A percentile compares a stretch with the other conserved stretches of the same genome.
Evolutionary conservation across 1,140 invertebrate genomes (phyloP).

Genomic region (Littorina saxatilis): DNA sequence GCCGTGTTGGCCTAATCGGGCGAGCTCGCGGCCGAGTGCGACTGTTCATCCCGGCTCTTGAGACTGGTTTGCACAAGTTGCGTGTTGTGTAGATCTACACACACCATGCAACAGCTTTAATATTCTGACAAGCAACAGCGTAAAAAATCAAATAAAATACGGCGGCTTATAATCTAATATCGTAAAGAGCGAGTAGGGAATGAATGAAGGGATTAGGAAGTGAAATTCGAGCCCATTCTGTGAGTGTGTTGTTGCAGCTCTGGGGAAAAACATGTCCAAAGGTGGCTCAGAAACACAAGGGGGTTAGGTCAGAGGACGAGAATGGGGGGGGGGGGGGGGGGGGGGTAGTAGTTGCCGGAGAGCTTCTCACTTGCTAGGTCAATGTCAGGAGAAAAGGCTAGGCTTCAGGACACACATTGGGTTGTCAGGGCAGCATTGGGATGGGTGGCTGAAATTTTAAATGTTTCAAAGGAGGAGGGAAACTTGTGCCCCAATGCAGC

Average conservation of each 20-base stretch:
- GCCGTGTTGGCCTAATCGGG: neutral
- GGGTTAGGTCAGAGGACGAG: too few relatives aligned
- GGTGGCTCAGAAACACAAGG: neutral
- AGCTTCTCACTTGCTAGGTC: neutral
- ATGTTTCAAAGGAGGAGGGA: neutral
- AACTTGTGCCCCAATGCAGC: too few relatives aligned
- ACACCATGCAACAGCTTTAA: neutral
- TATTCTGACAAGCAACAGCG: neutral
- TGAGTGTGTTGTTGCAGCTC: neutral
- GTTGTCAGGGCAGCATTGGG: neutral
- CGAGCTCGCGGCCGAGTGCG: neutral
- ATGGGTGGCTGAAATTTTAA: conserved; percentile 15
- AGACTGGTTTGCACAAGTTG: conserved; percentile 33
- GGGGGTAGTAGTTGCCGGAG: neutral
- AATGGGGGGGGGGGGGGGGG: too few relatives aligned
- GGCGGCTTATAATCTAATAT: neutral
- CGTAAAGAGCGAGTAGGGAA: neutral
- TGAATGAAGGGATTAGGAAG: neutral
- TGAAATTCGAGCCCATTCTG: neutral
- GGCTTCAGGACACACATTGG: neutral
- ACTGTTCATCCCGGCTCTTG: neutral
- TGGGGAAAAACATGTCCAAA: conserved; percentile 2
- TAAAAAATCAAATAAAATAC: neutral
- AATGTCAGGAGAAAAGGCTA: conserved; percentile 3
- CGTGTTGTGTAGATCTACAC: neutral